Percentiles rank a stretch among this genome's conserved stretches.
Conservation (phyloP, 2,113 vertebrate genomes). For the Channa maculata region DNA sequence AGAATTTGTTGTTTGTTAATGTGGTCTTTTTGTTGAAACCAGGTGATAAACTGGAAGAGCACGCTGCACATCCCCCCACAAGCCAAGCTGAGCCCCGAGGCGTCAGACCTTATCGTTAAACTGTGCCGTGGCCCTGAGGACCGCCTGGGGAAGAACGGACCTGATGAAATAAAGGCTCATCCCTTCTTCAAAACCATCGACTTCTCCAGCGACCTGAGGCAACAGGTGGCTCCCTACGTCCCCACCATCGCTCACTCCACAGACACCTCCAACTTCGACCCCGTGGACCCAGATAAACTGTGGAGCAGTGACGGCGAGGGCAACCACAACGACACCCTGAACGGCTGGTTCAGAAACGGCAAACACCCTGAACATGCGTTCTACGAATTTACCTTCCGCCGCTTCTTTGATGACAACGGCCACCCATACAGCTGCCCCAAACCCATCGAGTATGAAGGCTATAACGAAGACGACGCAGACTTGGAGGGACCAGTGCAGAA, state of each 20-base stretch:
- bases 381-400: conserved; percentile 98
- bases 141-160: conserved; percentile 93
- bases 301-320: conserved; percentile 91
- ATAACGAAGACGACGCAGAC: conserved; percentile 84
- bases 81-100: conserved; percentile 93
- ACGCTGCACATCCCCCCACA: conserved; percentile 92
- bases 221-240: conserved; percentile 93
- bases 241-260: conserved; percentile 96
- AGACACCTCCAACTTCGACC: conserved; percentile 98
- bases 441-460: conserved; percentile 92
- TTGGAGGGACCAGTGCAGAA: conserved; percentile 71
- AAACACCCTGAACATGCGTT: conserved; percentile 98
- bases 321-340: conserved; percentile 91
- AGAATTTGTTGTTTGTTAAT: neutral
- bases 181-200: conserved; percentile 93
- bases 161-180: conserved; percentile 97
- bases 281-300: conserved; percentile 96
- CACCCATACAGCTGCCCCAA: conserved; percentile 98
- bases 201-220: conserved; percentile 94
- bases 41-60: conserved; percentile 99
- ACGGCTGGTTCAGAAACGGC: conserved; percentile 95
- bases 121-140: conserved; percentile 96
- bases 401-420: conserved; percentile 98
- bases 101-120: conserved; percentile 94
- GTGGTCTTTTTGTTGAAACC: conserved; percentile 10